Conservation (phyloP, 2,888 invertebrate species). For the Diarsia rubi region DNA sequence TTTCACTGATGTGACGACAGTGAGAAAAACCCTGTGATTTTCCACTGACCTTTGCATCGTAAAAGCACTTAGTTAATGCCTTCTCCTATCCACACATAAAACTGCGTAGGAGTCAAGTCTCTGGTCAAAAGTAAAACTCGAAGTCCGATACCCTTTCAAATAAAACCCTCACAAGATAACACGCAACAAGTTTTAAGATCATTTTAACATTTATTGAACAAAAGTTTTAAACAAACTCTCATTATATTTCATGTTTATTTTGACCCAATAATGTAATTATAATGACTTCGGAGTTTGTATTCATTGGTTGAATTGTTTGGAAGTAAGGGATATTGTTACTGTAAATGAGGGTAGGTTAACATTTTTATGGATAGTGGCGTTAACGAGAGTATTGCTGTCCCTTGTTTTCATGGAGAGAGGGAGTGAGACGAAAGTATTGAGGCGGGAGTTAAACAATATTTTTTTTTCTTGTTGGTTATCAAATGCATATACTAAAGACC, state of each 20-base stretch:
- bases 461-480: not conserved
- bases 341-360: constrained; percentile 16
- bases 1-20: too few relatives aligned
- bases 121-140: not conserved
- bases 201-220: constrained; percentile 22
- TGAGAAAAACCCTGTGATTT: not conserved
- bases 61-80: not conserved
- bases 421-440: not conserved
- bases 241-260: constrained; percentile 37
- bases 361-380: not conserved
- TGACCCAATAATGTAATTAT: constrained; percentile 32
- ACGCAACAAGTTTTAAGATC: constrained; percentile 15
- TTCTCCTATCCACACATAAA: not conserved
- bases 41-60: not conserved
- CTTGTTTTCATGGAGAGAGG: not conserved
- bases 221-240: constrained; percentile 28
- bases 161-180: constrained; percentile 14
- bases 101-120: constrained; percentile 2
- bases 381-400: not conserved
- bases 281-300: constrained; percentile 36
- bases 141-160: constrained; percentile 24
- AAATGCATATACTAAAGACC: too few relatives aligned
- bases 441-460: not conserved
- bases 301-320: constrained; percentile 35
- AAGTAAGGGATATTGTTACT: constrained; percentile 24